Percentiles rank a stretch among this genome's conserved stretches.
phyloP scores from a whole-genome alignment of 2,797 vertebrate genomes.

The Botia kubotai region DNA sequence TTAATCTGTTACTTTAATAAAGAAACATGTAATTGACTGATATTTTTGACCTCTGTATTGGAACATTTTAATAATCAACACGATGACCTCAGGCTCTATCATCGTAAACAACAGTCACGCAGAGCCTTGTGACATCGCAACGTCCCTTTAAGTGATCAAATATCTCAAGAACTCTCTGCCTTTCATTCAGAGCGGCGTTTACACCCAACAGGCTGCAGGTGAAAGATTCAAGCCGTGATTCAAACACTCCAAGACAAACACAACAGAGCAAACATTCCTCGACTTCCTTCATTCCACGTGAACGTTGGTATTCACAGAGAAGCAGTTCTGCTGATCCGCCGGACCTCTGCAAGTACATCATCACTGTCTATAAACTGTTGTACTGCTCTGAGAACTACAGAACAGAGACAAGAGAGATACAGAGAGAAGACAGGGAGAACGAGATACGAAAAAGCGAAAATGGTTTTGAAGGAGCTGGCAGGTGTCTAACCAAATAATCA shows the following conservation, averaged over 20 bases:
- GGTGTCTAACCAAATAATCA: not conserved
- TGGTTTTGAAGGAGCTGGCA: not conserved
- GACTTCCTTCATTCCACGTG: constrained; percentile 41
- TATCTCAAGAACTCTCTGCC: constrained; percentile 2
- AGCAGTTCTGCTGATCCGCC: not conserved
- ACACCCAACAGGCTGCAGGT: constrained; percentile 32
- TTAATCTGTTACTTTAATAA: no score
- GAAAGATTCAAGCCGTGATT: constrained; percentile 24
- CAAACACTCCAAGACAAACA: constrained; percentile 63
- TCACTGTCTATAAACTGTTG: not conserved
- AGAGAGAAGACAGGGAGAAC: not conserved
- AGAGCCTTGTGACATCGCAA: not conserved
- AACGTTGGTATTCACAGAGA: constrained; percentile 8
- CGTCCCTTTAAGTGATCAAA: not conserved
- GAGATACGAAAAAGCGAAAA: not conserved
- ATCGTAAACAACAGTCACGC: not conserved
- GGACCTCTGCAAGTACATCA: not conserved
- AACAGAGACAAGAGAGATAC: not conserved
- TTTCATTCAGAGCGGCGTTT: not conserved
- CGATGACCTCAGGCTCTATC: not conserved
- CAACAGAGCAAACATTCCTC: constrained; percentile 52
- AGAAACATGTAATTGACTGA: no score
- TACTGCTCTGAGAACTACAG: constrained; percentile 28
- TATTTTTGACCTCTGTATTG: not conserved
- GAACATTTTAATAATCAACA: not conserved